Evolutionary conservation across 2,888 invertebrate species (phyloP).

Genomic region (Microctonus hyperodae): DNA sequence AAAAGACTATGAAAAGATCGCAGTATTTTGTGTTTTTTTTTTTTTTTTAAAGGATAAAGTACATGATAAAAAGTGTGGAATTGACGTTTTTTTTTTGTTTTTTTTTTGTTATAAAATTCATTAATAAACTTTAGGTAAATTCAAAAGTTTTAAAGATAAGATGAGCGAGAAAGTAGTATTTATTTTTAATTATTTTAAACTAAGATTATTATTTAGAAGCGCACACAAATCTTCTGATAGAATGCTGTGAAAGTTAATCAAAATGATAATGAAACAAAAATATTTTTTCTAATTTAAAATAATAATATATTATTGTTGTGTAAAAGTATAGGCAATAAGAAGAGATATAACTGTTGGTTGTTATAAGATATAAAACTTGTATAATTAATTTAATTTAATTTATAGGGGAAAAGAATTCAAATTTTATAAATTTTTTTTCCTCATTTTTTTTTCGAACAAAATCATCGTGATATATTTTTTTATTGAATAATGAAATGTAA

Average conservation of each 20-base stretch:
- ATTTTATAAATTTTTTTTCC: background rate
- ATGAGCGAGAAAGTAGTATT: background rate
- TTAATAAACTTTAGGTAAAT: background rate
- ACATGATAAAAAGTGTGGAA: no score
- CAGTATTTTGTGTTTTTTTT: constrained; percentile 27
- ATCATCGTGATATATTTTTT: background rate
- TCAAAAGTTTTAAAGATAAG: background rate
- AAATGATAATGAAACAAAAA: background rate
- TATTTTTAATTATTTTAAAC: background rate
- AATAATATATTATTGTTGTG: background rate
- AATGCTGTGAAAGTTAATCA: background rate
- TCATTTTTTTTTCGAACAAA: background rate
- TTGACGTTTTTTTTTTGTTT: background rate
- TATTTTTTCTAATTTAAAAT: no score
- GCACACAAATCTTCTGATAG: background rate
- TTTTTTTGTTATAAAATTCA: background rate
- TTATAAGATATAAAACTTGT: background rate
- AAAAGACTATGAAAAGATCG: constrained; percentile 5
- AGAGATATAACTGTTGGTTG: background rate
- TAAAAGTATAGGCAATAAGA: background rate
- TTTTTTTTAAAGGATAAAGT: constrained; percentile 10
- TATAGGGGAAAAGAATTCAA: background rate
- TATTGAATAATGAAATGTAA: background rate
- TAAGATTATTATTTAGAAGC: background rate
- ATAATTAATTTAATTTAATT: background rate